These are phyloP conservation scores for Cliona cf. orientalis DNA, from an alignment of 37 sponge, comb jelly and placozoan species.

Conservation along the genomic window DNA sequence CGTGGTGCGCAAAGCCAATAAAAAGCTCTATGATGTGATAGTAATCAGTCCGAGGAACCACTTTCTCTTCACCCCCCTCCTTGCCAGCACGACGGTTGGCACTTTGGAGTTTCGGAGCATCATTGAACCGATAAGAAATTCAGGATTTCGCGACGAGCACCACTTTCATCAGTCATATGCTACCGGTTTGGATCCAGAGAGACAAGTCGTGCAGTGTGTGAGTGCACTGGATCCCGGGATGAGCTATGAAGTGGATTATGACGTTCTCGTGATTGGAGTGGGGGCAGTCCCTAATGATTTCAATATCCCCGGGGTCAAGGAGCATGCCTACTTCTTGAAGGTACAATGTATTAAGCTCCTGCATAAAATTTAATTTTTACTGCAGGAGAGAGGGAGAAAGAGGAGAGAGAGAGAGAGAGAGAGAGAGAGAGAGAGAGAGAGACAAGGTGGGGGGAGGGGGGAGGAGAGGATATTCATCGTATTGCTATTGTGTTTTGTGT, in stretches of 20 bases:
- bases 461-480: too few relatives aligned
- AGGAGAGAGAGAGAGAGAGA: too few relatives aligned
- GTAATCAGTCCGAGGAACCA: constrained; percentile 91
- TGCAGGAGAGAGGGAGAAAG: too few relatives aligned
- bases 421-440: too few relatives aligned
- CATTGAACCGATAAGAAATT: constrained; percentile 87
- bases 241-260: constrained; percentile 69
- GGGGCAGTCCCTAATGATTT: constrained; percentile 86
- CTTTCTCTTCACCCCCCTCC: constrained; percentile 91
- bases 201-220: constrained; percentile 55
- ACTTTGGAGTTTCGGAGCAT: constrained; percentile 93
- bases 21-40: constrained; percentile 61
- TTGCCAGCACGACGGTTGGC: constrained; percentile 92
- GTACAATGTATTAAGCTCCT: constrained; percentile 60
- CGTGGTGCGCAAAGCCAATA: constrained; percentile 65
- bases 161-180: constrained; percentile 87
- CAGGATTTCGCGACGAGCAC: constrained; percentile 82
- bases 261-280: constrained; percentile 82
- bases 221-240: constrained; percentile 56
- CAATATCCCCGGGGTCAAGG: constrained; percentile 82
- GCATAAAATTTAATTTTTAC: too few relatives aligned
- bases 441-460: too few relatives aligned
- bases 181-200: constrained; percentile 40
- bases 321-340: constrained; percentile 89
- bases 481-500: too few relatives aligned